Conservation (phyloP, 2,888 invertebrate species). For the Eupelmus urozonus region DNA sequence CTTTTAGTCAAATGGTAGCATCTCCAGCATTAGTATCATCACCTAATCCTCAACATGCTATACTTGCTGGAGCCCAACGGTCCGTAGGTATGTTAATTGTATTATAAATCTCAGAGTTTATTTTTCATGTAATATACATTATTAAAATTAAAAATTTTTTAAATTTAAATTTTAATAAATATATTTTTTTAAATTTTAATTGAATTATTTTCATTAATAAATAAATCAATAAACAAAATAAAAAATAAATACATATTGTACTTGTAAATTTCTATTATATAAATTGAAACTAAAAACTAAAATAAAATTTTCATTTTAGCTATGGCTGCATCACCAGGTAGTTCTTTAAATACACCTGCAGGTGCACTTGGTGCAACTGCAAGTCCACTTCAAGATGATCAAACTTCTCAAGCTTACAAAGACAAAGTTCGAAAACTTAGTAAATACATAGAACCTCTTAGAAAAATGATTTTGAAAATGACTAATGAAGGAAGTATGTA, state of each 20-base stretch:
- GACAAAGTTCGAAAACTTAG: slow-evolving; percentile 96
- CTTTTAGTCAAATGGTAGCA: slow-evolving; percentile 82
- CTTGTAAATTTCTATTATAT: not conserved
- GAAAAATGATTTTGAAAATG: slow-evolving; percentile 92
- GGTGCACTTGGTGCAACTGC: slow-evolving; percentile 79
- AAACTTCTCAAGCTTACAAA: slow-evolving; percentile 93
- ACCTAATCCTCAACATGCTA: slow-evolving; percentile 83
- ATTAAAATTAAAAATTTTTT: not conserved
- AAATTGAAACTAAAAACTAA: too few relatives aligned
- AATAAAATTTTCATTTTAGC: slow-evolving; percentile 66
- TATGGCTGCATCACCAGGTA: slow-evolving; percentile 89
- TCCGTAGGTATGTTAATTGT: slow-evolving; percentile 78
- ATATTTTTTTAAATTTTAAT: not conserved
- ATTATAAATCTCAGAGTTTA: slow-evolving; percentile 1
- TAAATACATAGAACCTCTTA: slow-evolving; percentile 95
- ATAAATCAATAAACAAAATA: not conserved
- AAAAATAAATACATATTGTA: slow-evolving; percentile 51
- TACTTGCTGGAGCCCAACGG: slow-evolving; percentile 81
- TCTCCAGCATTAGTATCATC: slow-evolving; percentile 85
- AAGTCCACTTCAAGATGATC: slow-evolving; percentile 81
- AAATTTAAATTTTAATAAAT: slow-evolving; percentile 3
- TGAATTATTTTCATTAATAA: not conserved
- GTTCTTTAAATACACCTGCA: slow-evolving; percentile 89
- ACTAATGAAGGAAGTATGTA: slow-evolving; percentile 83
- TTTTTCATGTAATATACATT: not conserved